Evolutionary conservation across 2,797 vertebrate genomes (phyloP), one percentile per base, ranked within the genome.

Genomic region (Clarias platycephalus): DNA sequence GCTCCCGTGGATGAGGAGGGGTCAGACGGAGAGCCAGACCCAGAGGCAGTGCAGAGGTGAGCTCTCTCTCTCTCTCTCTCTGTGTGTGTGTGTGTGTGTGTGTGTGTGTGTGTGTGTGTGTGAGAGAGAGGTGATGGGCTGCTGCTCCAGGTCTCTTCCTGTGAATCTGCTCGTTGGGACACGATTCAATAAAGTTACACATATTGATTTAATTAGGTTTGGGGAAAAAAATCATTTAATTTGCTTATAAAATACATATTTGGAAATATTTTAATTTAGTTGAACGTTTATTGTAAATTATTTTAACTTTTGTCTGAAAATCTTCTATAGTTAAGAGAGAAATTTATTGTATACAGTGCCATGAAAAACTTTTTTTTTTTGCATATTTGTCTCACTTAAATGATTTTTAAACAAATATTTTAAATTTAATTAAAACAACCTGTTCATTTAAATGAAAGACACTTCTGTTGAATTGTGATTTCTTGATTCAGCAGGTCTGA

Each of bases 41-140:
- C 98, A 90, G 98, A 99, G 86, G 98, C 98, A 10, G 98, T 99
- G 90, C 97, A 99, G 95, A 98, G 98, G 98, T 99, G 96, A 96
- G 89, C 83, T 85, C 28, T 37, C 5, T 77, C 28, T 67, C 60
- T 84, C 5, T 78, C n/a, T n/a, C n/a, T n/a, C n/a, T n/a, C n/a
- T n/a, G 37, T 63, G 58, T 79, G 74, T 31, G 53, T 20, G 26
- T 22, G 10, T n/a, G 49, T 57, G 58, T 63, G 28, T 63, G 60
- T 92, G 90, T 91, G 87, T 93, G 90, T 90, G 24, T 91, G 87
- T 80, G 86, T 34, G 64, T 18, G 67, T 9, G 66, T 67, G 66
- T 37, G 18, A 22, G 34, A 84, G 49, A 18, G 8, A 28, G 34
- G 2, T 4, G 26, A 31, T 55, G 18, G 2, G 26, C 26, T 55